phyloP scores from a whole-genome alignment of 2,888 invertebrate genomes.

The Papilio gigon region DNA sequence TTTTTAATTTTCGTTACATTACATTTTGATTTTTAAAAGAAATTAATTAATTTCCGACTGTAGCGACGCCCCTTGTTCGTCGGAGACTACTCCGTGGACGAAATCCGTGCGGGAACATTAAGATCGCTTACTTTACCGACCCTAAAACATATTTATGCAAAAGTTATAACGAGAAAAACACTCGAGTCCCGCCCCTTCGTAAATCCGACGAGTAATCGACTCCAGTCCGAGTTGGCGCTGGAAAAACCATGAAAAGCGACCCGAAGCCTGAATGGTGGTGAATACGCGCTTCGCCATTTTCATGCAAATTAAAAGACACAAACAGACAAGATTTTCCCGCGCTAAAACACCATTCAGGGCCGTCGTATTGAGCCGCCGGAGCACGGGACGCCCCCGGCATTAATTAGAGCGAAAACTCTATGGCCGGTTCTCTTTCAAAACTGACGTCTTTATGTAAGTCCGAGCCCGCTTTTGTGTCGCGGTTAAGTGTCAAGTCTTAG shows the following conservation, averaged over 20 bases:
- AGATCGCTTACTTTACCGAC: slow-evolving; percentile 58
- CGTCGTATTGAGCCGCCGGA: slow-evolving; percentile 74
- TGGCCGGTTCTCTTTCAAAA: slow-evolving; percentile 77
- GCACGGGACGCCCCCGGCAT: slow-evolving; percentile 80
- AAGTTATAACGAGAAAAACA: slow-evolving; percentile 74
- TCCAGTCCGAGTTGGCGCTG: slow-evolving; percentile 59
- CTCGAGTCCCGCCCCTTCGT: slow-evolving; percentile 55
- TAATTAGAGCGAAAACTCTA: slow-evolving; percentile 81
- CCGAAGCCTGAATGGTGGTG: slow-evolving; percentile 58
- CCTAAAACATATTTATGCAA: slow-evolving; percentile 78
- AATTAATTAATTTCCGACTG: background rate
- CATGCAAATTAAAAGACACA: slow-evolving; percentile 81
- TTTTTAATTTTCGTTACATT: background rate
- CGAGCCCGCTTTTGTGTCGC: slow-evolving; percentile 66
- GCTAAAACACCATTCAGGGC: slow-evolving; percentile 78
- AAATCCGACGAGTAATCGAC: slow-evolving; percentile 68
- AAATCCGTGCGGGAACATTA: slow-evolving; percentile 72
- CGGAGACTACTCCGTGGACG: slow-evolving; percentile 61
- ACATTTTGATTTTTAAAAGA: background rate
- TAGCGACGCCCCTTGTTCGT: background rate
- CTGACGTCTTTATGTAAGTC: slow-evolving; percentile 72
- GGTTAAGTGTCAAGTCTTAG: slow-evolving; percentile 70
- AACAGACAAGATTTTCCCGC: slow-evolving; percentile 72
- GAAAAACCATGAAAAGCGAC: slow-evolving; percentile 63
- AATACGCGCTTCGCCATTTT: slow-evolving; percentile 75